phyloP scores from a whole-genome alignment of 2,113 vertebrate species.

The Psilopsiagon aymara region DNA sequence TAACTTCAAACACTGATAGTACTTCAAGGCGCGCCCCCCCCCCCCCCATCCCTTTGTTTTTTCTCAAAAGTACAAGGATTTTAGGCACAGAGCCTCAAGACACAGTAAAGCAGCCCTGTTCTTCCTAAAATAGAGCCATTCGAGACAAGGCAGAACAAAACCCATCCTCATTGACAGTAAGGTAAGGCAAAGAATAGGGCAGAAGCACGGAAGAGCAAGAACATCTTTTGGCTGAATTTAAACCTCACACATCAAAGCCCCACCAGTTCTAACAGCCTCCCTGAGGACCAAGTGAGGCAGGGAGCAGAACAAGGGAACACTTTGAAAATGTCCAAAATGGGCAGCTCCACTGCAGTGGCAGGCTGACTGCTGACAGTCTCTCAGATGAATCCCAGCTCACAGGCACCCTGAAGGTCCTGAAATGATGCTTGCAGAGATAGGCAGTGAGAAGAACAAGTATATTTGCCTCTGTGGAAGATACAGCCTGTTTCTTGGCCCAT shows the following conservation, averaged over 20 bases:
- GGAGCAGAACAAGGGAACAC: neutral
- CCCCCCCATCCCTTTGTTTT: fast-evolving
- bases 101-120: neutral
- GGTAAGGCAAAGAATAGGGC: neutral
- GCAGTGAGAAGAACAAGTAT: neutral
- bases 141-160: neutral
- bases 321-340: neutral
- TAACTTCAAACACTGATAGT: neutral
- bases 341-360: neutral
- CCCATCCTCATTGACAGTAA: neutral
- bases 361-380: neutral
- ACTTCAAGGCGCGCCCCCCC: neutral
- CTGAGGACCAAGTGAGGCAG: neutral
- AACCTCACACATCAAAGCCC: neutral
- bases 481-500: neutral
- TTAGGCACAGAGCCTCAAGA: neutral
- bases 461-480: neutral
- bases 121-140: neutral
- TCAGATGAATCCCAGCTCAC: neutral
- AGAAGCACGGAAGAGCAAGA: neutral
- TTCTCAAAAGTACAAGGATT: neutral
- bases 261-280: neutral
- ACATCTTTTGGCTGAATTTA: neutral
- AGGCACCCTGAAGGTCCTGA: neutral
- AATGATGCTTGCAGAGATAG: neutral